phyloP scores from a whole-genome alignment of 2,888 invertebrate genomes.

The Nycteola revayana region DNA sequence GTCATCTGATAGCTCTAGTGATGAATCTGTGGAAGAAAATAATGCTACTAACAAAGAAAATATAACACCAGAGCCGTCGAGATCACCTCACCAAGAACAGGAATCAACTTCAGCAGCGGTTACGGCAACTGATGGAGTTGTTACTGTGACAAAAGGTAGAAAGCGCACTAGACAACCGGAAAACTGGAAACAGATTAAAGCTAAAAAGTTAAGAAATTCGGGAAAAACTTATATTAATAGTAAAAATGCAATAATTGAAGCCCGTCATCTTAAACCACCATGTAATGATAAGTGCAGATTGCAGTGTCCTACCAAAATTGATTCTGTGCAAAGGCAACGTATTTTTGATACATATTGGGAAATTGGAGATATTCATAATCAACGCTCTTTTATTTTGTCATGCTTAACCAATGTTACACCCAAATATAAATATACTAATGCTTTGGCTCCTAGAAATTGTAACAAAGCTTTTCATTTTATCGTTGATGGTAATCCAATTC shows the following conservation, averaged over 20 bases:
- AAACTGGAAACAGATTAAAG: slow-evolving; percentile 6
- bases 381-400: slow-evolving; percentile 9
- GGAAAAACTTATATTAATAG: slow-evolving; percentile 1
- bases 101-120: too few relatives aligned
- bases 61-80: too few relatives aligned
- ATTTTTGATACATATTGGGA: slow-evolving; percentile 3
- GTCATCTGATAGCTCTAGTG: too few relatives aligned
- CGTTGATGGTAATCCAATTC: not conserved
- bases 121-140: too few relatives aligned
- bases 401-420: slow-evolving; percentile 19
- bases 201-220: slow-evolving; percentile 4
- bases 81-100: too few relatives aligned
- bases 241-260: slow-evolving; percentile 6
- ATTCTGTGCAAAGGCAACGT: slow-evolving; percentile 1
- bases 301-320: slow-evolving; percentile 5
- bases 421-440: slow-evolving; percentile 12
- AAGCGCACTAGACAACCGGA: slow-evolving; percentile 4
- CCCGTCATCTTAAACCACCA: slow-evolving; percentile 10
- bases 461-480: slow-evolving; percentile 12
- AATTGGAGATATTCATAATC: slow-evolving; percentile 1
- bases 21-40: too few relatives aligned
- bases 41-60: too few relatives aligned
- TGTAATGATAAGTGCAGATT: slow-evolving; percentile 10
- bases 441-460: slow-evolving; percentile 2
- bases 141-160: slow-evolving; percentile 5